Evolutionary conservation across 2,888 invertebrate genomes (phyloP).

Genomic region (Acleris laterana): DNA sequence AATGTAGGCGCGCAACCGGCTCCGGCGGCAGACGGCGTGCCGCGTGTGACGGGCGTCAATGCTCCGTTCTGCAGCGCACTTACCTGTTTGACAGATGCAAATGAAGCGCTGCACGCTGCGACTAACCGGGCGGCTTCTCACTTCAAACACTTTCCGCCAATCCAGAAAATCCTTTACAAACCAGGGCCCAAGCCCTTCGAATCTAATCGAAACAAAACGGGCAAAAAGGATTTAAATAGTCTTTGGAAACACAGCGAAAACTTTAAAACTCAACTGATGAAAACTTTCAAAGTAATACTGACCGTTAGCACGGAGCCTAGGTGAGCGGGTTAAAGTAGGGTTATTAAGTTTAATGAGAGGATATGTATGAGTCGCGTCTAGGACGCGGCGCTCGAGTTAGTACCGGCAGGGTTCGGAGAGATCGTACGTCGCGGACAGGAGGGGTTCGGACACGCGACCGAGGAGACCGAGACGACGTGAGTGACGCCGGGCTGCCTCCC

Average conservation of each 20-base stretch:
- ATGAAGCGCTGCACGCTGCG: slow-evolving; percentile 66
- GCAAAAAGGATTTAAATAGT: slow-evolving; percentile 49
- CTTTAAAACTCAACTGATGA: slow-evolving; percentile 37
- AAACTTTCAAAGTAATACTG: slow-evolving; percentile 31
- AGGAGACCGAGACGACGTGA: slow-evolving; percentile 80
- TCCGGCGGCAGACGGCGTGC: slow-evolving; percentile 24
- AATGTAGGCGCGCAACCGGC: slow-evolving; percentile 33
- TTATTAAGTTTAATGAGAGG: slow-evolving; percentile 47
- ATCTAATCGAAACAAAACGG: slow-evolving; percentile 56
- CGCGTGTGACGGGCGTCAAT: slow-evolving; percentile 53
- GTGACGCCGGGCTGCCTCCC: slow-evolving; percentile 77
- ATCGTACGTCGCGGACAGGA: slow-evolving; percentile 79
- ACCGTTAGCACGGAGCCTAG: slow-evolving; percentile 35
- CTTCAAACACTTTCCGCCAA: slow-evolving; percentile 66
- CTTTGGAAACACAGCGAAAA: slow-evolving; percentile 43
- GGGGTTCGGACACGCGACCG: slow-evolving; percentile 79
- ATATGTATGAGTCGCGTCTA: slow-evolving; percentile 58
- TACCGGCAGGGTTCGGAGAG: slow-evolving; percentile 76
- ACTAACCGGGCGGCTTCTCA: slow-evolving; percentile 57
- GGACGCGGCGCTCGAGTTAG: slow-evolving; percentile 66
- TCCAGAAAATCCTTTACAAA: slow-evolving; percentile 71
- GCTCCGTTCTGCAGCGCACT: slow-evolving; percentile 67
- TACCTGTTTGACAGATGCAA: slow-evolving; percentile 74
- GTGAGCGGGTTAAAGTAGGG: slow-evolving; percentile 38
- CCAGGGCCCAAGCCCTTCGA: slow-evolving; percentile 49